These are phyloP conservation scores for Drosophila pectinifera DNA, from an alignment of 1,140 invertebrate species.

Conservation along the genomic window DNA sequence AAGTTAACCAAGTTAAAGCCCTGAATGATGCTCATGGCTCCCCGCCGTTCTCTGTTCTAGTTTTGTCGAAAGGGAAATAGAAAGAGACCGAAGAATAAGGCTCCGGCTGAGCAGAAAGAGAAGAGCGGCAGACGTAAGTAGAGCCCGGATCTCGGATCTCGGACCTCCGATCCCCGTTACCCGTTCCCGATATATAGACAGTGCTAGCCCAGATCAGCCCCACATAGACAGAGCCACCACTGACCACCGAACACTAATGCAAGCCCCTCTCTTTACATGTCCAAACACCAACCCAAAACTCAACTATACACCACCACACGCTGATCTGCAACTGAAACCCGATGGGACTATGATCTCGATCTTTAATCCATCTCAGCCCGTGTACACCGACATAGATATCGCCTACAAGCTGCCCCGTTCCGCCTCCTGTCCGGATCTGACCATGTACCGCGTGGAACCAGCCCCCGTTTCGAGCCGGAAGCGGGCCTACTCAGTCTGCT, in stretches of 20 bases:
- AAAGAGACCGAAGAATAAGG: slow-evolving; percentile 65
- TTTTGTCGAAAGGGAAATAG: slow-evolving; percentile 81
- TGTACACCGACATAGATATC: slow-evolving; percentile 76
- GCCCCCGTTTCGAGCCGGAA: slow-evolving; percentile 86
- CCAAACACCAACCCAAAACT: slow-evolving; percentile 40
- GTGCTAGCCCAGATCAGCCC: slow-evolving; percentile 28
- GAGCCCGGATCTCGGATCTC: background rate
- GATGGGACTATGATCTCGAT: background rate
- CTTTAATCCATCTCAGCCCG: slow-evolving; percentile 64
- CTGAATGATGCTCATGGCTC: slow-evolving; percentile 1
- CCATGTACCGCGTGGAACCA: slow-evolving; percentile 85
- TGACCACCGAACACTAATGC: slow-evolving; percentile 12
- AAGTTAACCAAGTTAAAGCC: background rate
- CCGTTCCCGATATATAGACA: slow-evolving; percentile 1
- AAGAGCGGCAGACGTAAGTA: slow-evolving; percentile 65
- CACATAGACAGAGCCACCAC: background rate
- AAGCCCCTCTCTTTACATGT: slow-evolving; percentile 63
- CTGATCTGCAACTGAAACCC: background rate
- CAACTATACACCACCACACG: slow-evolving; percentile 8
- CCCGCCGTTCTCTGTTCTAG: slow-evolving; percentile 61
- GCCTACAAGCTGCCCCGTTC: slow-evolving; percentile 78
- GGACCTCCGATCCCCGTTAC: too few relatives aligned
- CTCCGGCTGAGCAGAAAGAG: slow-evolving; percentile 60
- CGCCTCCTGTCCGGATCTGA: slow-evolving; percentile 88
- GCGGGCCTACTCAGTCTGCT: slow-evolving; percentile 88